Evolutionary conservation across 2,888 invertebrate species (phyloP), one percentile per base, ranked within the genome.

Genomic region (Pantelozetes paolii): DNA sequence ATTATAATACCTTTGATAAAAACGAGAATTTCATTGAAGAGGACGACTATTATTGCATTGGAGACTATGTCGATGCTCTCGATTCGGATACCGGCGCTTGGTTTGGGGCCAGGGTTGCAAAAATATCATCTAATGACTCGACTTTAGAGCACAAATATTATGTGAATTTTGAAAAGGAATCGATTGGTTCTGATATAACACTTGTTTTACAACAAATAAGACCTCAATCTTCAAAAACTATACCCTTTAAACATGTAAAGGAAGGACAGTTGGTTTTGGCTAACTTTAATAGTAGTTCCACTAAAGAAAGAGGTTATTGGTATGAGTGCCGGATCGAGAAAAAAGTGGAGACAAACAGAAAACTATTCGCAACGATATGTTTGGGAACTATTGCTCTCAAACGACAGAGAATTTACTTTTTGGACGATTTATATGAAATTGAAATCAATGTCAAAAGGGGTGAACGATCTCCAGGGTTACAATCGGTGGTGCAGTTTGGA

Each of bases 281-380:
- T 0, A 92, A 91, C 82, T 87, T 89, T 80, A 91, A 91, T 80
- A 84, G 87, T 13, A 90, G 91, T 74, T 83, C 88, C 15, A 87
- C 88, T 0, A 82, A 84, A 28, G 85, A 87, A 77, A 84, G 86
- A 79, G 92, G 92, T 8, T 86, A 86, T 79, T 92, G 92, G 91
- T 88, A 82, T 78, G 84, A 84, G 75, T 81, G 80, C 71, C 77
- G 80, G 11, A 79, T 83, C n/a, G 64, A 64, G 20, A 81, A 81
- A 76, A 79, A 80, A 2, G 81, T 77, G 8, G 71, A 76, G n/a
- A 32, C 83, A 76, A 83, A 80, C 77, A 79, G 80, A 72, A 83
- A 82, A 71, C 79, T 80, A 70, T 75, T 82, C 59, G 82, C 80
- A 3, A 81, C 82, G n/a, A 79, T 82, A 1, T 81, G 78, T 73